phyloP scores from a whole-genome alignment of 2,888 invertebrate genomes.

The Mythimna ferrago region DNA sequence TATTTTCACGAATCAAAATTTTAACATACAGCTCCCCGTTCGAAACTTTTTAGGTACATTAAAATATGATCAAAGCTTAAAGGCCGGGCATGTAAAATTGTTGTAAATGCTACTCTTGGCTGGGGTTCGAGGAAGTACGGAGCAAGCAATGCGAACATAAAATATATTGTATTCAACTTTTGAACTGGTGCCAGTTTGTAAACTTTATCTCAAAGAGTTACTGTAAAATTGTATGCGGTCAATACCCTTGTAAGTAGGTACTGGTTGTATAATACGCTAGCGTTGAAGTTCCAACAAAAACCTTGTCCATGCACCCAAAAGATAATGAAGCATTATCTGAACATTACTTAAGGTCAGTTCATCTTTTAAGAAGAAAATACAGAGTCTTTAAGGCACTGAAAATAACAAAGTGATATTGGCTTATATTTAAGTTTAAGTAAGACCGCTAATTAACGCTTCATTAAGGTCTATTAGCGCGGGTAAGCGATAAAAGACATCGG shows the following conservation, averaged over 20 bases:
- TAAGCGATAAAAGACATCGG: slow-evolving; percentile 24
- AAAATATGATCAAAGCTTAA: slow-evolving; percentile 33
- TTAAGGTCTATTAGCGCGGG: slow-evolving; percentile 38
- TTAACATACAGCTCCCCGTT: slow-evolving; percentile 4
- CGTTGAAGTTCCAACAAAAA: slow-evolving; percentile 23
- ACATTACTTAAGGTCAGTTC: slow-evolving; percentile 39
- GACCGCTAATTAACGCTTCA: slow-evolving; percentile 42
- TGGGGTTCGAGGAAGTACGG: slow-evolving; percentile 21
- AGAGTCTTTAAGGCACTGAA: not conserved
- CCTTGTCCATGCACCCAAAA: not conserved
- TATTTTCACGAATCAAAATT: slow-evolving; percentile 26
- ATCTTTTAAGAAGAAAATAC: slow-evolving; percentile 27
- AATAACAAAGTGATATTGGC: slow-evolving; percentile 14
- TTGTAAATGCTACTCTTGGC: slow-evolving; percentile 53
- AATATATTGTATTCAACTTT: slow-evolving; percentile 61
- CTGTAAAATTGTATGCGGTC: slow-evolving; percentile 66
- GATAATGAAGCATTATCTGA: slow-evolving; percentile 27
- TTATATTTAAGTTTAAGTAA: slow-evolving; percentile 27
- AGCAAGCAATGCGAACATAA: slow-evolving; percentile 32
- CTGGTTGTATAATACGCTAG: slow-evolving; percentile 21
- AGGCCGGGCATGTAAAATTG: slow-evolving; percentile 25
- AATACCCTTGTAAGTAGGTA: slow-evolving; percentile 47
- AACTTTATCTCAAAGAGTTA: slow-evolving; percentile 51
- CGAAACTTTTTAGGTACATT: slow-evolving; percentile 18
- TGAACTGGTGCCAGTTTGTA: slow-evolving; percentile 71